phyloP scores from a whole-genome alignment of 1,140 invertebrate species.

The Drosophila nebulosa region DNA sequence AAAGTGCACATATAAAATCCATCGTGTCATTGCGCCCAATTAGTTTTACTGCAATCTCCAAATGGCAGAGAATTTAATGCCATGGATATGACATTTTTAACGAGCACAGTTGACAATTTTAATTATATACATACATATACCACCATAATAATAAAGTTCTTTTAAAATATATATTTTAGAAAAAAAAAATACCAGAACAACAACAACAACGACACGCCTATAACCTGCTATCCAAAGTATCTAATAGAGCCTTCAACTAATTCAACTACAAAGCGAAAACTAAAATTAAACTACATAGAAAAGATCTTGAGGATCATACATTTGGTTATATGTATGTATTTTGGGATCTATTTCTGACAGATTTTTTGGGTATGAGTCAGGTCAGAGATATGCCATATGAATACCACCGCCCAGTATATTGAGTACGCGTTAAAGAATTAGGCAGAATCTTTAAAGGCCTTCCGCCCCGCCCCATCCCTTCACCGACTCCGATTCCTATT shows the following conservation, averaged over 20 bases:
- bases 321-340: slow-evolving; percentile 5
- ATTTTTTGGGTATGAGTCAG: not conserved
- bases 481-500: not conserved
- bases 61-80: not conserved
- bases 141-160: not conserved
- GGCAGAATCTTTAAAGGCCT: not conserved
- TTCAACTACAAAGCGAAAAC: not conserved
- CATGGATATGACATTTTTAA: not conserved
- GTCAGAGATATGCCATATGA: not conserved
- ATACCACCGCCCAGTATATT: not conserved
- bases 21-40: too few species aligned
- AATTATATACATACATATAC: too few species aligned
- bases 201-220: too few species aligned
- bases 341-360: not conserved
- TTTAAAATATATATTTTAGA: not conserved
- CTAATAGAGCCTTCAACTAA: not conserved
- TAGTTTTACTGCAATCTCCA: too few species aligned
- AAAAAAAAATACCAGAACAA: too few species aligned
- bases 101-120: not conserved
- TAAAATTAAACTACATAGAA: not conserved
- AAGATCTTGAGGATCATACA: not conserved
- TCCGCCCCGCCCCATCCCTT: too few species aligned
- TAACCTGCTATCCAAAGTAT: not conserved
- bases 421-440: not conserved
- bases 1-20: too few species aligned